A percentile compares a stretch with the other conserved stretches of the same genome.
These are phyloP conservation scores for Sinelater perroti DNA, from an alignment of 2,888 invertebrate genomes.

Conservation along the genomic window DNA sequence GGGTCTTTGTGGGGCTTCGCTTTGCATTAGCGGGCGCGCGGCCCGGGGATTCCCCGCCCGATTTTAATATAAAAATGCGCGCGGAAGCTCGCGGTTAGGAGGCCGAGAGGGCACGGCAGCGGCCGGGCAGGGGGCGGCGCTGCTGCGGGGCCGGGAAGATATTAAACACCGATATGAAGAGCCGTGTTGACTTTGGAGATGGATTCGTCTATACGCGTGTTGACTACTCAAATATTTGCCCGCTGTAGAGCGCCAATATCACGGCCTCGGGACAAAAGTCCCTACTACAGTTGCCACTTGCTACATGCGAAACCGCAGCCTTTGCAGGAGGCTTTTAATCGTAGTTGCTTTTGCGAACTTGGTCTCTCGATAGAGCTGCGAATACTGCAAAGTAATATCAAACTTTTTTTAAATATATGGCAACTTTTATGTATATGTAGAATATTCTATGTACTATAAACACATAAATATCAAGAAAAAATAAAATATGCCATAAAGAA, in stretches of 20 bases:
- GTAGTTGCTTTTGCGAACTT: no score
- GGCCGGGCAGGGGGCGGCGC: conserved; percentile 17
- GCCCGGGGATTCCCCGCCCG: conserved; percentile 11
- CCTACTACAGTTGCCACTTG: conserved; percentile 36
- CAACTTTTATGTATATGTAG: no score
- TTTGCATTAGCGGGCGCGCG: conserved; percentile 52
- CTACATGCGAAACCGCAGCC: conserved; percentile 21
- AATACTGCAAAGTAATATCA: no score
- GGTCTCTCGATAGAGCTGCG: no score
- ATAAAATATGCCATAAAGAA: no score
- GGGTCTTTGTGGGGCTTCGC: conserved; percentile 55
- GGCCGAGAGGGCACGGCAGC: no score
- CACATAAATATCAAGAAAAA: no score
- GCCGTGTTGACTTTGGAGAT: conserved; percentile 58
- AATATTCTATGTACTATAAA: no score
- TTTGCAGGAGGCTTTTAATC: no score
- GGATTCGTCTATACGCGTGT: conserved; percentile 58
- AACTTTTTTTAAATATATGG: no score
- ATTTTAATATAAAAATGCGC: conserved; percentile 24
- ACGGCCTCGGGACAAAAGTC: conserved; percentile 52
- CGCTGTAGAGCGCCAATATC: conserved; percentile 56
- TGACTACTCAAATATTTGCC: conserved; percentile 61
- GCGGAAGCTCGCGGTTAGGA: conserved; percentile 8
- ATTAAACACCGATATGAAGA: conserved; percentile 59
- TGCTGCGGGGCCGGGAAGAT: conserved; percentile 41